Base-by-base conservation (phyloP, 2,888 invertebrate species). In the Chelonus formosanus region DNA sequence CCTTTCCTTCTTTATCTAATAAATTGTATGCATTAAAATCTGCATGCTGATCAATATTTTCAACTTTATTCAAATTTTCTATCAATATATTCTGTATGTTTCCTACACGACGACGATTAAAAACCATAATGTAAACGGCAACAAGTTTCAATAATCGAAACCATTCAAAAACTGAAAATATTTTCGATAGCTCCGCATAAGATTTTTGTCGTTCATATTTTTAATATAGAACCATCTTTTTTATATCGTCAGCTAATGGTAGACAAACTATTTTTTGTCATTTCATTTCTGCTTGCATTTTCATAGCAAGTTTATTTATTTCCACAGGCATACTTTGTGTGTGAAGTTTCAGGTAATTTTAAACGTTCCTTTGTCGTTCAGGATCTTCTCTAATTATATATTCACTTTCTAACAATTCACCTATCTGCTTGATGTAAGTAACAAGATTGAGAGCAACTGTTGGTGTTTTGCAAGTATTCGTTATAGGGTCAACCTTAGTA, bases 81-180 rank as follows among this genome's bases (percentile, higher is more conserved):
- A 74, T 59, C 0, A 64, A 44, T 7, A 70, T 44, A n/a, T 71
- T 44, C 59, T 74, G 70, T 1, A 72, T 70, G 56, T 74, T 71
- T 5, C 73, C 73, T 0, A 72, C 48, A 31, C 73, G 36, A 8
- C 71, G 67, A 36, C 73, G 69, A 57, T 73, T 73, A 50, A 73
- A 73, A 4, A 73, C 20, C 56, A 70, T 70, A 52, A 52, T 3
- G 73, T 52, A 35, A 60, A 58, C 10, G 68, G 55, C 3, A 71
- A 50, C 8, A 60, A 67, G 20, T n/a, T 35, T 57, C 72, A 58
- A 58, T 69, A 65, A 32, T 10, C 40, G 6, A 4, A 8, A 35
- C 73, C 73, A 74, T 1, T 6, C 5, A 45, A 10, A 5, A 20
- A 58, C 61, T 3, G 45, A 58, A 58, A 68, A 70, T 45, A 8